phyloP scores from a whole-genome alignment of 2,888 invertebrate genomes.

The Eupithecia vulgata region DNA sequence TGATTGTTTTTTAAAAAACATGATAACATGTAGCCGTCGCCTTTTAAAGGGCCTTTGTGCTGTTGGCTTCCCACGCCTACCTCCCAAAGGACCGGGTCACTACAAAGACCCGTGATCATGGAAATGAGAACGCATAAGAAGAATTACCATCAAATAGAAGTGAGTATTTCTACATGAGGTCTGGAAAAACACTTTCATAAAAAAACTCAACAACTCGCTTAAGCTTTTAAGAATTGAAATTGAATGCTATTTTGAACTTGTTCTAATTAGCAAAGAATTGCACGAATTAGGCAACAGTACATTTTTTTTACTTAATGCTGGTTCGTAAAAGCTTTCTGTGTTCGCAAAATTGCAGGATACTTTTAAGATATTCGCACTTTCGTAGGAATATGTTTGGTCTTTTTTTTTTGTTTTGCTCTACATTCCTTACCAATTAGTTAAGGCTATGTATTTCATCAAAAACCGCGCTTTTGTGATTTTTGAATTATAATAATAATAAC shows the following conservation, averaged over 20 bases:
- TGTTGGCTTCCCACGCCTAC: too few relatives aligned
- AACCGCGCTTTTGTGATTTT: too few relatives aligned
- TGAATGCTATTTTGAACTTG: not conserved
- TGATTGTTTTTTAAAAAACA: not conserved
- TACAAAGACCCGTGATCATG: too few relatives aligned
- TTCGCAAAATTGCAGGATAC: not conserved
- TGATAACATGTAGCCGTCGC: too few relatives aligned
- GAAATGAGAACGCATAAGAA: too few relatives aligned
- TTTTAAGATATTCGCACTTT: not conserved
- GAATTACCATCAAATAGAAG: not conserved
- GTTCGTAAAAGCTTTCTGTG: not conserved
- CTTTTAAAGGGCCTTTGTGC: too few relatives aligned
- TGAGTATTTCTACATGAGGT: not conserved
- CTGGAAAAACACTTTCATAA: not conserved
- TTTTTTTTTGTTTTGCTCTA: not conserved
- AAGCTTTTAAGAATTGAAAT: slow-evolving; percentile 2
- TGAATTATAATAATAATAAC: too few relatives aligned
- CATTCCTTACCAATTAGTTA: not conserved
- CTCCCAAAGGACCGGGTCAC: too few relatives aligned
- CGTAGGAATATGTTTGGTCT: not conserved
- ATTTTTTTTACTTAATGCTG: not conserved
- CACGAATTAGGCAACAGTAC: not conserved
- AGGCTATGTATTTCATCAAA: too few relatives aligned
- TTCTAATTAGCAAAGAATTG: not conserved
- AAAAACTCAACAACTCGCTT: not conserved